Percentiles rank a stretch among this genome's conserved stretches.
phyloP scores from a whole-genome alignment of 2,113 vertebrate species.

The Setophaga petechia region DNA sequence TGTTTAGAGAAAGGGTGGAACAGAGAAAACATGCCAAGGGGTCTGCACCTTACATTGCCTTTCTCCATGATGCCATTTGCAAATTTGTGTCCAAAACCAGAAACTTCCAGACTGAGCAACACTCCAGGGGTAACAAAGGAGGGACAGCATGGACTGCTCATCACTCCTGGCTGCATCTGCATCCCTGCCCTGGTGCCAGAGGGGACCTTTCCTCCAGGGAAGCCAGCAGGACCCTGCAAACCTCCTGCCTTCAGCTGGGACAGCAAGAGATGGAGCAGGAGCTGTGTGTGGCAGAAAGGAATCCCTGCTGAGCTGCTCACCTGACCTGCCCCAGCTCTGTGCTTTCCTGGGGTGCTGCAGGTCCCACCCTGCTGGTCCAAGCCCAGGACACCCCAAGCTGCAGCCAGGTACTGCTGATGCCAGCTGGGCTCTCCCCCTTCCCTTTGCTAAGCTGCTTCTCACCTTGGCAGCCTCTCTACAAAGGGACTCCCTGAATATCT shows the following conservation, averaged over 20 bases:
- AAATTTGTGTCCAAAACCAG: not conserved
- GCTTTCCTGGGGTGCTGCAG: not conserved
- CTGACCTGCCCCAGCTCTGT: not conserved
- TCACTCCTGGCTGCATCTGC: not conserved
- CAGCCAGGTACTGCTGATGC: not conserved
- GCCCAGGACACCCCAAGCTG: not conserved
- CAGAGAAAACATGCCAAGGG: not conserved
- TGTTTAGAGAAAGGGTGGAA: not conserved
- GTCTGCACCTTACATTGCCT: not conserved
- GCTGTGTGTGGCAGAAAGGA: not conserved
- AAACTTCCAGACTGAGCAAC: not conserved
- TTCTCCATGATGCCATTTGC: not conserved
- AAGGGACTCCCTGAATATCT: not conserved
- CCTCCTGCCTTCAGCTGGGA: not conserved
- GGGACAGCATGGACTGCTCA: not conserved
- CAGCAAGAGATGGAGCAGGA: not conserved
- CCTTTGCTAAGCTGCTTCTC: not conserved
- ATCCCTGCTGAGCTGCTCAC: not conserved
- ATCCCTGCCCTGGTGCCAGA: not conserved
- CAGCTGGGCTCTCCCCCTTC: rapidly evolving
- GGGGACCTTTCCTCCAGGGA: not conserved
- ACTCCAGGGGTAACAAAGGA: not conserved
- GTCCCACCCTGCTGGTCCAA: not conserved
- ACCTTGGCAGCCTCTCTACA: not conserved
- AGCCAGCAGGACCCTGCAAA: not conserved